phyloP scores from a whole-genome alignment of 2,113 vertebrate genomes.

The Hystrix brachyura region DNA sequence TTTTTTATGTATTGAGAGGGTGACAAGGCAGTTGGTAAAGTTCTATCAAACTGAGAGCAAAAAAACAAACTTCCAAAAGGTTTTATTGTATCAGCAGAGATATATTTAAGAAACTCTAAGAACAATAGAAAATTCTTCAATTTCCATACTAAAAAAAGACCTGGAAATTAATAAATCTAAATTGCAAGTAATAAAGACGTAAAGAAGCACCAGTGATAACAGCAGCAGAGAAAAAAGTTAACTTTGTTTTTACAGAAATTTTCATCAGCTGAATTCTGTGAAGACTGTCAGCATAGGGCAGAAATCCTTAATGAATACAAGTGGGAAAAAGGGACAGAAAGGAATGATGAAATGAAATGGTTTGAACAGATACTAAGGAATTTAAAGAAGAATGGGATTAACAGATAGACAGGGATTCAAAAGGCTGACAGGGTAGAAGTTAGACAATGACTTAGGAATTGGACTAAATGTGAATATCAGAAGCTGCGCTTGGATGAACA shows the following conservation, averaged over 20 bases:
- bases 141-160: not conserved
- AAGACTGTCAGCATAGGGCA: not conserved
- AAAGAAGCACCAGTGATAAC: not conserved
- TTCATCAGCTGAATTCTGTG: not conserved
- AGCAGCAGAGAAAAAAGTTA: not conserved
- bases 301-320: not conserved
- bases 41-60: not conserved
- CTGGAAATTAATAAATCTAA: not conserved
- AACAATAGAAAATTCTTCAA: not conserved
- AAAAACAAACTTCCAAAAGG: not conserved
- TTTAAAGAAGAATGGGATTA: slow-evolving; percentile 21
- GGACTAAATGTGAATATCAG: not conserved
- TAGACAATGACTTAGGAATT: not conserved
- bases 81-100: not conserved
- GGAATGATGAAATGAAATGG: not conserved
- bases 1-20: not conserved
- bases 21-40: not conserved
- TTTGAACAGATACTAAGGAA: not conserved
- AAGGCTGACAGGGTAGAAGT: not conserved
- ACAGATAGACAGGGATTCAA: not conserved
- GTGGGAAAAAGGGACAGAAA: not conserved
- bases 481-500: slow-evolving; percentile 2
- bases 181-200: slow-evolving; percentile 1
- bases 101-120: not conserved
- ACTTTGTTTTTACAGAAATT: not conserved